Percentiles rank a stretch among this genome's conserved stretches.
Evolutionary conservation across 2,888 invertebrate genomes (phyloP).

Genomic region (Metalampra italica): DNA sequence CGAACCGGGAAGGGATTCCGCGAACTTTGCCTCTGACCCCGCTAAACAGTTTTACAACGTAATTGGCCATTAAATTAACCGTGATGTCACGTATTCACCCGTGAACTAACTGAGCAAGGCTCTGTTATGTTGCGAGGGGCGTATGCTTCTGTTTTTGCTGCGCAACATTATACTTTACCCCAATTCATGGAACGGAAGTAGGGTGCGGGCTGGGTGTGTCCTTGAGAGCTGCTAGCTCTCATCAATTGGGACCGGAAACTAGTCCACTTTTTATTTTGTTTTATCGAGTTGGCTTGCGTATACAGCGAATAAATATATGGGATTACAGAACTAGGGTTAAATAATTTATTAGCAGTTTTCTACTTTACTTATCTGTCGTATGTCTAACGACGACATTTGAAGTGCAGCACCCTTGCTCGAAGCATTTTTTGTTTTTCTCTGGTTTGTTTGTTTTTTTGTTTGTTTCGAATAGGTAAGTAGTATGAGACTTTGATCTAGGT

Average conservation of each 20-base stretch:
- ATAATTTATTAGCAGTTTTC: no score
- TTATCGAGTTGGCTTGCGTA: background rate
- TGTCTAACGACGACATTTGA: no score
- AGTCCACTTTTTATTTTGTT: conserved; percentile 34
- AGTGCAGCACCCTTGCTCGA: no score
- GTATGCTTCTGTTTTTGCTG: conserved; percentile 54
- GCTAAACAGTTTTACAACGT: conserved; percentile 39
- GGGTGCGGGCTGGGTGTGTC: conserved; percentile 69
- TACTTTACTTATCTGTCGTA: no score
- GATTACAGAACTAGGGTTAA: no score
- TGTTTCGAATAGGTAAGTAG: no score
- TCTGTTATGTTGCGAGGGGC: conserved; percentile 14
- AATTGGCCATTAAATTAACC: conserved; percentile 38
- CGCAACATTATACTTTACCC: conserved; percentile 49
- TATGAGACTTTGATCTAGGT: no score
- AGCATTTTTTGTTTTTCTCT: no score
- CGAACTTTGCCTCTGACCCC: conserved; percentile 45
- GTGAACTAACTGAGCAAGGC: conserved; percentile 16
- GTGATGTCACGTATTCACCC: conserved; percentile 27
- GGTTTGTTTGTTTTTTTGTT: no score
- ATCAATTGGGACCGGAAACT: conserved; percentile 57
- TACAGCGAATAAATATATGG: no score
- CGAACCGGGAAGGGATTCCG: conserved; percentile 50
- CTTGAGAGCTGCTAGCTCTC: conserved; percentile 44
- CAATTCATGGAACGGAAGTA: conserved; percentile 62